Evolutionary conservation across 1,140 invertebrate genomes (phyloP).

Genomic region (Chlorops oryzae): DNA sequence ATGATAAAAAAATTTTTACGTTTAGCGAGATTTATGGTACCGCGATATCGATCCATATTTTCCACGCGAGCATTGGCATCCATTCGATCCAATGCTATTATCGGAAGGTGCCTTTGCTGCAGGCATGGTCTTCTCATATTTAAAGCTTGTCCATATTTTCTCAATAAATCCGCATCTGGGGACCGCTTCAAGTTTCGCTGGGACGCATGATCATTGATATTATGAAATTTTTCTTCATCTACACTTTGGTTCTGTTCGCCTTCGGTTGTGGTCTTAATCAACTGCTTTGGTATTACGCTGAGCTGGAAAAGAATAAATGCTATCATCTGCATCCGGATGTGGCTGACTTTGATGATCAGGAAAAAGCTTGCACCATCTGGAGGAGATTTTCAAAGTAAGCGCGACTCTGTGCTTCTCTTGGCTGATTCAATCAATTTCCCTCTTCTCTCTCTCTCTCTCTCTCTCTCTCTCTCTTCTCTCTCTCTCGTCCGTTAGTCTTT

Average conservation of each 20-base stretch:
- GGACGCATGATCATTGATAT: constrained; percentile 91
- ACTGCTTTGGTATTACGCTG: constrained; percentile 92
- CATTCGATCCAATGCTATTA: constrained; percentile 88
- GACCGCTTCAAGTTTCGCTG: constrained; percentile 80
- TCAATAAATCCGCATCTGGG: constrained; percentile 90
- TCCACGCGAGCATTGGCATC: constrained; percentile 81
- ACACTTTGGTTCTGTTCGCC: constrained; percentile 80
- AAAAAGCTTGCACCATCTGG: constrained; percentile 79
- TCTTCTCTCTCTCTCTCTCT: neutral
- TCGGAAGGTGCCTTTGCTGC: constrained; percentile 92
- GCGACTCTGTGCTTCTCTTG: neutral
- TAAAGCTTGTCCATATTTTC: constrained; percentile 93
- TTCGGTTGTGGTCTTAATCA: constrained; percentile 92
- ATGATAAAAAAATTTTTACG: neutral
- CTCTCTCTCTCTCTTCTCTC: neutral
- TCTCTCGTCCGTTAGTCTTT: constrained; percentile 59
- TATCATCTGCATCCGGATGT: constrained; percentile 63
- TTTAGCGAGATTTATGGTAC: constrained; percentile 62
- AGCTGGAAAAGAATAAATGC: constrained; percentile 77
- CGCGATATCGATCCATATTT: constrained; percentile 70
- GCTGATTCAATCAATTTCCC: neutral
- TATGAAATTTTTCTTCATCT: constrained; percentile 90
- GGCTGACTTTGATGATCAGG: constrained; percentile 69
- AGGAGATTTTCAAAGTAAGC: constrained; percentile 75
- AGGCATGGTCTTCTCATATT: constrained; percentile 90